Conservation (phyloP, 2,113 vertebrate genomes). For the Hippotragus niger region DNA sequence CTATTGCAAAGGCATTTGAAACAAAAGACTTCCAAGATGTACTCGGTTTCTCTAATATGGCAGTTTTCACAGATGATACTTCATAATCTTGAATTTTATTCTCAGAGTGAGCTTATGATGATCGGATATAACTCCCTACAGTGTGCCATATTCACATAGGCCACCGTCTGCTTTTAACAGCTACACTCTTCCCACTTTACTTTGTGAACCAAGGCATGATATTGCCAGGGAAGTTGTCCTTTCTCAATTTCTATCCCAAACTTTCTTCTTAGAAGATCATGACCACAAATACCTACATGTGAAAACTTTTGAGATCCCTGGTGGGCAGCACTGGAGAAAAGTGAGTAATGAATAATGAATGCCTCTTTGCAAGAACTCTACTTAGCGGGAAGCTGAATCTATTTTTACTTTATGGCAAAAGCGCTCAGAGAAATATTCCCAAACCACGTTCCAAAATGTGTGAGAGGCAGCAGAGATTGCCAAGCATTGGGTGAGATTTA, state of each 20-base stretch:
- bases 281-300: background rate
- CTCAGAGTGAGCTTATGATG: background rate
- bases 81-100: background rate
- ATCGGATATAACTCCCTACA: background rate
- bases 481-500: background rate
- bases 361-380: slow-evolving; percentile 33
- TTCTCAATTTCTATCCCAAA: background rate
- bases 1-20: slow-evolving; percentile 11
- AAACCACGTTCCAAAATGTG: slow-evolving; percentile 45
- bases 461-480: slow-evolving; percentile 24
- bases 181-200: background rate
- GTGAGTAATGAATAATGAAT: slow-evolving; percentile 48
- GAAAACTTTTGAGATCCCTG: slow-evolving; percentile 25
- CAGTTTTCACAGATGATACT: background rate
- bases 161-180: background rate
- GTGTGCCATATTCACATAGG: background rate
- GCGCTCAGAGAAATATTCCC: slow-evolving; percentile 53
- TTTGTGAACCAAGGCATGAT: background rate
- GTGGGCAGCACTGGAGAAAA: background rate
- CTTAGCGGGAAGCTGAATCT: slow-evolving; percentile 37
- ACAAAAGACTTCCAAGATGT: background rate
- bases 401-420: slow-evolving; percentile 66
- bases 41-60: background rate
- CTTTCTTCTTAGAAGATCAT: background rate
- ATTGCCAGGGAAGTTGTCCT: background rate